Evolutionary conservation across 2,113 vertebrate species (phyloP), one percentile per base, ranked within the genome.

Genomic region (Uria lomvia): DNA sequence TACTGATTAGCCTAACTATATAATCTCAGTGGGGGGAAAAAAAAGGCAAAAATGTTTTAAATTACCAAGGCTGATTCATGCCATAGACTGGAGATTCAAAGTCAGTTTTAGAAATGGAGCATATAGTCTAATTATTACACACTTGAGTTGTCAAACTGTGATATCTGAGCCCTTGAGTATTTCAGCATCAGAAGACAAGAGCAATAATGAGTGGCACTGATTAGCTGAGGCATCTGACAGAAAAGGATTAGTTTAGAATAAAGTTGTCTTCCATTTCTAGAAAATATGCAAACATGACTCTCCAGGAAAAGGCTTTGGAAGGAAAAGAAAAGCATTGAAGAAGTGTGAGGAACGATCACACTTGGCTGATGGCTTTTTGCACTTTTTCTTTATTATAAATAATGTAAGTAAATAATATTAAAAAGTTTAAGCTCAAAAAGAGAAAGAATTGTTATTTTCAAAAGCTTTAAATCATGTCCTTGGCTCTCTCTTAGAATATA

Each of bases 81-180:
- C 66, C 47, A 91, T 73, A 85, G 13, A 63, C 20, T 55, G 18
- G 22, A 87, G 56, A 66, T 75, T 74, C 49, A 82, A 92, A 86
- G 50, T 83, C 5, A 95, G 67, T 83, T 85, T 56, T 20, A 16
- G 17, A 55, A 86, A 60, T 83, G 22, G 47, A 95, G 45, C 53
- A 78, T 72, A 90, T 71, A 86, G 72, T 77, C 49, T 96, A 85
- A 95, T 93, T 92, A 75, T 56, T 92, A 23, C 34, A 85, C 34
- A 42, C 87, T 66, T 91, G 55, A 63, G 49, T 77, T 92, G 68
- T 94, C 88, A 92, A 60, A 94, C 67, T 86, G 53, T 16, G 40
- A 63, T 65, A 73, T 90, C 36, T 86, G 60, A 92, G 59, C 62
- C 18, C 49, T 92, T 88, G 23, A 89, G 81, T 62, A 52, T 55